Base-by-base conservation (phyloP, 2,888 invertebrate genomes). In the Nebria brevicollis region DNA sequence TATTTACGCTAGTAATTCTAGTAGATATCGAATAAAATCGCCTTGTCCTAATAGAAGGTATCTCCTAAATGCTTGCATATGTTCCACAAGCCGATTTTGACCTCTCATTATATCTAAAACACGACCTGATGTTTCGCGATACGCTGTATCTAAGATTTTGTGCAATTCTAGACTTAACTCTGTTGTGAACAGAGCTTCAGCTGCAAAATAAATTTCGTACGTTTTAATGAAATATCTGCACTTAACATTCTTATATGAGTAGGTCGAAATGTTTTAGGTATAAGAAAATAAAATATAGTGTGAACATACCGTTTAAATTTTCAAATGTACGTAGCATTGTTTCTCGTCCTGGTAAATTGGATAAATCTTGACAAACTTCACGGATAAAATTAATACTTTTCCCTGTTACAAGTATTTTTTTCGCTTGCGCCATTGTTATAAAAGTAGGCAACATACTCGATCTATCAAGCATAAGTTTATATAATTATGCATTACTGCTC, bases 381-480 rank as follows among this genome's bases (percentile, higher is more conserved):
- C 97, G 92, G 86, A 98, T 91, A 89, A 98, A 98, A 89, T 98
- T 97, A 81, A 98, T 97, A 87, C 97, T 97, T 89, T 98, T 98
- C 77, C 98, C 98, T 1, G 97, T 97, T 26, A 96, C 95, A 70
- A 98, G 91, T 86, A 98, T 97, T 91, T 96, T 96, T 83, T 94
- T 94, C 0, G 98, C 98, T 88, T 97, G 95, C 84, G 94, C 93
- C 86, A 93, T 92, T 4, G 94, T 93, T 85, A 98, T 95, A 88
- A 98, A 98, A 81, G 95, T 94, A 2, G 98, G 98, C 82, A 98
- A 93, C 97, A 98, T 98, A 81, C 94, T 91, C 86, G 95, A 93
- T 85, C 96, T 93, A 83, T 87, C 85, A 82, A 26, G 79, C 79
- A 77, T 78, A 74, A 74, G 2, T 15, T n/a, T 25, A 70, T 7